Base-by-base conservation (phyloP, 2,888 invertebrate genomes). In the Acanthococcus lagerstroemiae region DNA sequence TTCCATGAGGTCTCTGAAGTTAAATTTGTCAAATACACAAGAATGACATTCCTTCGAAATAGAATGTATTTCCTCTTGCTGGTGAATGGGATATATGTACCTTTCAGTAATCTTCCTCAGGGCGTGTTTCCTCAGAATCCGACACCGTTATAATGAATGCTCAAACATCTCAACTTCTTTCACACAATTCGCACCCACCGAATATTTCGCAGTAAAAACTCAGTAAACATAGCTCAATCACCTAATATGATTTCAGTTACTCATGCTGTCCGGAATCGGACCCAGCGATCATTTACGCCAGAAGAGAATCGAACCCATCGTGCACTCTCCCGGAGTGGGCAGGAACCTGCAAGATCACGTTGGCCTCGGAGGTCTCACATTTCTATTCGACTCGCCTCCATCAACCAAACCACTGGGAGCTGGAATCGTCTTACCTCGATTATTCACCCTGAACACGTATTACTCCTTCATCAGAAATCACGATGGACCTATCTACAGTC, bases 201-300 rank as follows among this genome's bases (percentile, higher is more conserved):
- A n/a, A n/a, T n/a, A n/a, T n/a, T n/a, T 37, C 7, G 37, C 15
- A 7, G 37, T 9, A 37, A 37, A 9, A 37, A 37, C 15, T 7
- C 37, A 15, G 15, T 37, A 9, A 37, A 15, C 37, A 37, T 15
- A 15, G 7, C 15, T 37, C 37, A 37, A 15, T 37, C 50, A 21
- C 7, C n/a, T 57, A 12, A 22, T 21, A 19, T 54, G 56, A 37
- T 70, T 68, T 9, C 69, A 94, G 74, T 72, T 94, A 19, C 78
- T 95, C 30, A 88, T 92, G 89, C 74, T 94, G 48, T 90, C 91
- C 1, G 94, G 94, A 0, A 80, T 92, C 12, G 89, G 90, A 3
- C 85, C 87, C 0, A 77, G 77, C 4, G 76, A 80, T 7, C 84
- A 88, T 72, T 77, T 89, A 3, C 75, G 72, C 30, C 79, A 84